Evolutionary conservation across 2,797 vertebrate species (phyloP), one percentile per base, ranked within the genome.

Genomic region (Merluccius polli): DNA sequence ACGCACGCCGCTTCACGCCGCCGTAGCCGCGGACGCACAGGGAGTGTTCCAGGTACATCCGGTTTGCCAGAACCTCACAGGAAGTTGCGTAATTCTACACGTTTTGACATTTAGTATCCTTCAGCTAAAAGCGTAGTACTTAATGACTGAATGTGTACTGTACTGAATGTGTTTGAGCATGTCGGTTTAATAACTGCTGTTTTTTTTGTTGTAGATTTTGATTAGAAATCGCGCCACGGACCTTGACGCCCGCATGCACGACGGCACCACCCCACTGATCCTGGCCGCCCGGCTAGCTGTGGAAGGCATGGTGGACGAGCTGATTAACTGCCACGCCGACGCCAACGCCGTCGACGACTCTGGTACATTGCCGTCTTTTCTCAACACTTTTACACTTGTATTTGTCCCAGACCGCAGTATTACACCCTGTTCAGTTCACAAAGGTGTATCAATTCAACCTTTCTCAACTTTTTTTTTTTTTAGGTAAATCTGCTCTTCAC

Each of bases 241-340:
- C 78, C 92, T 99, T 2, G 98, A 99, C 0, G 97, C 98, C 24
- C 97, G 97, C 48, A 99, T 99, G 98, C 96, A 98, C 0, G 98
- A 99, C 0, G 98, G 98, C 81, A 99, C 98, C 9, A 99, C 98
- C 0, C 98, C 98, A 0, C 91, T 99, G 78, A 99, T 99, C 82
- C 85, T 99, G 88, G 96, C 98, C 0, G 96, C 98, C 30, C 95
- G 98, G 44, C 78, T 99, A 90, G 98, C 97, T 0, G 97, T 99
- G 35, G 98, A 99, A 74, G 98, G 98, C 72, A 99, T 99, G 97
- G 94, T 98, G 82, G 98, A 99, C 0, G 98, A 99, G 77, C 96
- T 99, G 75, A 97, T 99, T 90, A 98, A 96, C 91, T 97, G 97
- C 70, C 98, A 99, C 0, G 98, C 98, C 0, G 97, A 99, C 0